These are phyloP conservation scores for Drosophila guanche DNA, from an alignment of 1,140 invertebrate genomes.

Conservation along the genomic window DNA sequence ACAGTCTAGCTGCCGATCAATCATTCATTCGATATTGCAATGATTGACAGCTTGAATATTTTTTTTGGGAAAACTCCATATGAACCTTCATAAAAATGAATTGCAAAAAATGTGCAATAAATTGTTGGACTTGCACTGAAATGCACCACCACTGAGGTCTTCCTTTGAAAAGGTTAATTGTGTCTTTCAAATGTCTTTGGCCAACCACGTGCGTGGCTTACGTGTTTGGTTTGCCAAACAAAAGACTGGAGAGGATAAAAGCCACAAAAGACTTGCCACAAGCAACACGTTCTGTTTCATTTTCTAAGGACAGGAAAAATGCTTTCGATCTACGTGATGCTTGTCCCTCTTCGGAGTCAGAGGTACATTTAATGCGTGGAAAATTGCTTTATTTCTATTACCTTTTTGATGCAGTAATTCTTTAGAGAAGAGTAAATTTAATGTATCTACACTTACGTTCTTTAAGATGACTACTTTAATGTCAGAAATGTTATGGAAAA, in stretches of 20 bases:
- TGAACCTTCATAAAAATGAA: conserved; percentile 25
- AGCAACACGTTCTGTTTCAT: conserved; percentile 51
- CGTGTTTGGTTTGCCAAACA: conserved; percentile 34
- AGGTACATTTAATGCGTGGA: conserved; percentile 32
- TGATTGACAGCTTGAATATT: conserved; percentile 54
- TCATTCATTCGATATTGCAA: conserved; percentile 31
- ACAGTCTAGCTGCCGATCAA: background rate
- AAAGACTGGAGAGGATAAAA: background rate
- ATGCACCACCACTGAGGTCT: conserved; percentile 30
- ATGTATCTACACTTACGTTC: background rate
- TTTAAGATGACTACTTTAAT: no score
- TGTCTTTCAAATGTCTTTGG: conserved; percentile 54
- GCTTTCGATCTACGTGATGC: conserved; percentile 18
- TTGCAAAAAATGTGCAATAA: conserved; percentile 23
- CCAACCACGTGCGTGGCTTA: conserved; percentile 53
- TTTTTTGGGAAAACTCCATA: conserved; percentile 5
- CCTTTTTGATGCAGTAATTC: background rate
- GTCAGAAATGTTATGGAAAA: no score
- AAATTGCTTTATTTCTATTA: conserved; percentile 46
- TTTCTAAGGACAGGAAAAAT: conserved; percentile 33
- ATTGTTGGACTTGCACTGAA: no score
- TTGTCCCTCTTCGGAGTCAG: conserved; percentile 13
- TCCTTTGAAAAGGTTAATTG: conserved; percentile 56
- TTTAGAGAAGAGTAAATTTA: background rate
- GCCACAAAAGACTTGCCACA: conserved; percentile 25